Evolutionary conservation across 2,113 vertebrate species (phyloP), one percentile per base, ranked within the genome.

Genomic region (Cyrtonyx montezumae): DNA sequence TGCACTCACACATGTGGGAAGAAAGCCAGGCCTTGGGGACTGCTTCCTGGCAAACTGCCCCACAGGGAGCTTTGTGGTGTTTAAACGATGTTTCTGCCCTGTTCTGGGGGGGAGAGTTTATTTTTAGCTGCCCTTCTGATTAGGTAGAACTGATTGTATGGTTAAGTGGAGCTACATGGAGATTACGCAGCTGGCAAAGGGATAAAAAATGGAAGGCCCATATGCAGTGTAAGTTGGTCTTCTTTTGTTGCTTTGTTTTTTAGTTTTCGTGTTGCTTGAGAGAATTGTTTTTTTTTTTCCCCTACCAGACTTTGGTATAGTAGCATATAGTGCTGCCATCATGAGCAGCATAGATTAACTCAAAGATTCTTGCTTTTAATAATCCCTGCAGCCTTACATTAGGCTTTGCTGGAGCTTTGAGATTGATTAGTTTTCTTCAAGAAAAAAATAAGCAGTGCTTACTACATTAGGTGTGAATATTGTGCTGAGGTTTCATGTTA

Each of bases 361-460:
- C 56, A 70, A 70, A 78, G 21, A 53, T 92, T 68, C 53, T 79
- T 92, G 42, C 20, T 48, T 88, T 91, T 84, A 21, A 36, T 49
- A 37, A 46, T 18, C 3, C 70, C 13, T 43, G 13, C 16, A 56
- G 56, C 26, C 12, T 58, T 87, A 51, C 73, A 8, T 45, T 82
- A 48, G 55, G 40, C 58, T 91, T 84, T 71, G 48, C 11, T 12
- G 91, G 46, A 74, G 55, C 71, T 87, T 80, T 91, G 87, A 71
- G 89, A 87, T 91, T 90, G 92, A 93, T 88, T 88, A 87, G 34
- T 93, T 85, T 93, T 67, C 70, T 76, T 84, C 3, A 8, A 66
- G 45, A 79, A 48, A 66, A 45, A 88, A 73, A 76, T 2, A 18
- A 58, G 63, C 32, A 77, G 2, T 11, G 22, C 43, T 83, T 94